Conservation (phyloP, 1,140 invertebrate species). For the Drosophila arawakana region DNA sequence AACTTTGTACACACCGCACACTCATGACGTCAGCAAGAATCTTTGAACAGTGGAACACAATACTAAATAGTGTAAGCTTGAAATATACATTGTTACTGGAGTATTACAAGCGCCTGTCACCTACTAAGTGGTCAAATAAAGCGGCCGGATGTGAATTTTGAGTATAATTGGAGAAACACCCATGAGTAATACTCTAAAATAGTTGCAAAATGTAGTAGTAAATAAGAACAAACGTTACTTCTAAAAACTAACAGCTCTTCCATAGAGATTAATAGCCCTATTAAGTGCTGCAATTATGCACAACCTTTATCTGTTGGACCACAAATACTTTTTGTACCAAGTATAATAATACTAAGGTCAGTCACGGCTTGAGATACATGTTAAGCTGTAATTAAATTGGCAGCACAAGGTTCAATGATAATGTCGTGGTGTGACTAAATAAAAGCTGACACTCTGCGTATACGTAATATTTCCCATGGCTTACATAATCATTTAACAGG, state of each 20-base stretch:
- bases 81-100: neutral
- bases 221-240: neutral
- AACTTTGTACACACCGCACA: conserved; percentile 22
- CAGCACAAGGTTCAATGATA: conserved; percentile 20
- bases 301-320: conserved; percentile 15
- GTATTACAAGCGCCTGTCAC: neutral
- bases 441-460: conserved; percentile 3
- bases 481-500: neutral
- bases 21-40: conserved; percentile 32
- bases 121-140: conserved; percentile 16
- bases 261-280: neutral
- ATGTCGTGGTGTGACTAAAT: neutral
- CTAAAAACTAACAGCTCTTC: too few species aligned
- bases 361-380: conserved; percentile 8
- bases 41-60: conserved; percentile 23
- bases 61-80: neutral
- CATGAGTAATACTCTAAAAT: conserved; percentile 7
- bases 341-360: conserved; percentile 16
- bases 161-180: conserved; percentile 9
- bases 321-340: conserved; percentile 9
- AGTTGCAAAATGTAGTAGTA: neutral
- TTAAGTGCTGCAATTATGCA: conserved; percentile 1
- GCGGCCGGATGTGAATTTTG: conserved; percentile 23
- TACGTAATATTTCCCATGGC: conserved; percentile 15
- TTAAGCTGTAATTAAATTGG: conserved; percentile 25